Evolutionary conservation across 2,113 vertebrate species (phyloP), one percentile per base, ranked within the genome.

Genomic region (Hippocampus comes): DNA sequence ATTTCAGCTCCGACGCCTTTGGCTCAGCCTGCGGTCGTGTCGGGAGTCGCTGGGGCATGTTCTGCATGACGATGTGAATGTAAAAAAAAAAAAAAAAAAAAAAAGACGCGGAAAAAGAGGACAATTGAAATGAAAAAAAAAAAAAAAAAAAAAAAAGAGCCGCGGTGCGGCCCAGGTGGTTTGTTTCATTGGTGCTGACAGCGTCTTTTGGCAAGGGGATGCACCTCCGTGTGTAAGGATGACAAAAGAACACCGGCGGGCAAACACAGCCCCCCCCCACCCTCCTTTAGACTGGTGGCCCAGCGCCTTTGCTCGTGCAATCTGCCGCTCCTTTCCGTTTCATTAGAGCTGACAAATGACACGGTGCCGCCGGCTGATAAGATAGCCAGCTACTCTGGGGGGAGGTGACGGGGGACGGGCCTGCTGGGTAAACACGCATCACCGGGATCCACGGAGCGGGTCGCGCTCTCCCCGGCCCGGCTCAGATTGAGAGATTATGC

Each of bases 261-360:
- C 78, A 88, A 89, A 84, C 80, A 83, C 61, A 25, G 73, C 27
- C 71, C 46, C 15, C 73, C 48, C 27, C 71, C 42, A 15, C 75
- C 46, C 64, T 41, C 72, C 53, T 17, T 48, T 71, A 2, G 71
- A 71, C 63, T 61, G 21, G 69, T 67, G 27, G 38, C 53, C 63
- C 74, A 48, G 61, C 56, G 71, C 81, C 80, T 84, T 82, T 77
- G 63, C 79, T 72, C 80, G 66, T 49, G 67, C 65, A 68, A 86
- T 65, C 64, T 27, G 53, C 60, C 0, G 53, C 49, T 79, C 41
- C 73, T 84, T 75, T 87, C 78, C 38, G 48, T 87, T 88, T 88
- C 87, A 87, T 89, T 88, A 89, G 64, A 77, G 78, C 67, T 86
- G 89, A 86, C 74, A 90, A 89, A 89, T 85, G 84, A 89, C 77